Percentiles rank a stretch among this genome's conserved stretches.
phyloP scores from a whole-genome alignment of 1,140 invertebrate species.

The Whitmania pigra region DNA sequence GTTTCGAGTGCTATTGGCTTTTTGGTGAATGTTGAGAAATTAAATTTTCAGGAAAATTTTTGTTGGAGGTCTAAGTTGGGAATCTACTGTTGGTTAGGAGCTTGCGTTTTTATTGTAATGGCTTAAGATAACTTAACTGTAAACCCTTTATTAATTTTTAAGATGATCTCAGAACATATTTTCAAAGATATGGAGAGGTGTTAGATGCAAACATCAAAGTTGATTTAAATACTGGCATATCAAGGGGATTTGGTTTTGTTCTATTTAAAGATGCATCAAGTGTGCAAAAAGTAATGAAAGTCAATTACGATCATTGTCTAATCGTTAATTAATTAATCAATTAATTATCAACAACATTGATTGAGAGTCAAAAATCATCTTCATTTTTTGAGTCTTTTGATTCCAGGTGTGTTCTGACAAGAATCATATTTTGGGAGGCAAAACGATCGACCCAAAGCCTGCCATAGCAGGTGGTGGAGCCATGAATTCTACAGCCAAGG shows the following conservation, averaged over 20 bases:
- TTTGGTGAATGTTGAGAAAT: neutral
- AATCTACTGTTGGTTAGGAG: slow-evolving; percentile 59
- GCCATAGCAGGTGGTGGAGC: slow-evolving; percentile 60
- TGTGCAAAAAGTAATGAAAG: slow-evolving; percentile 22
- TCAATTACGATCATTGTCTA: slow-evolving; percentile 7
- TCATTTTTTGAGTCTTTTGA: slow-evolving; percentile 14
- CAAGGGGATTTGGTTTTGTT: slow-evolving; percentile 83
- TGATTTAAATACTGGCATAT: slow-evolving; percentile 84
- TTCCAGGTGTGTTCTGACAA: slow-evolving; percentile 54
- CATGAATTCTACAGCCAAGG: neutral
- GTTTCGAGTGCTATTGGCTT: neutral
- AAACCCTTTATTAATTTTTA: slow-evolving; percentile 13
- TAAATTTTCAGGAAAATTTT: slow-evolving; percentile 64
- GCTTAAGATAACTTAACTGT: neutral
- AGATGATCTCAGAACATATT: slow-evolving; percentile 38
- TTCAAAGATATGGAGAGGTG: slow-evolving; percentile 68
- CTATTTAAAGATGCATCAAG: slow-evolving; percentile 73
- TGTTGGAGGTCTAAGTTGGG: slow-evolving; percentile 86
- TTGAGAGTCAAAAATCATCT: neutral
- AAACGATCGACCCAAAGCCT: slow-evolving; percentile 87
- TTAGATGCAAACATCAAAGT: slow-evolving; percentile 93
- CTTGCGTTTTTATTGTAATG: slow-evolving; percentile 7
- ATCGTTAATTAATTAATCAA: neutral
- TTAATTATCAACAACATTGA: neutral
- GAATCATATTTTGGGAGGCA: slow-evolving; percentile 79